Evolutionary conservation across 2,888 invertebrate species (phyloP).

Genomic region (Melanchra persicariae): DNA sequence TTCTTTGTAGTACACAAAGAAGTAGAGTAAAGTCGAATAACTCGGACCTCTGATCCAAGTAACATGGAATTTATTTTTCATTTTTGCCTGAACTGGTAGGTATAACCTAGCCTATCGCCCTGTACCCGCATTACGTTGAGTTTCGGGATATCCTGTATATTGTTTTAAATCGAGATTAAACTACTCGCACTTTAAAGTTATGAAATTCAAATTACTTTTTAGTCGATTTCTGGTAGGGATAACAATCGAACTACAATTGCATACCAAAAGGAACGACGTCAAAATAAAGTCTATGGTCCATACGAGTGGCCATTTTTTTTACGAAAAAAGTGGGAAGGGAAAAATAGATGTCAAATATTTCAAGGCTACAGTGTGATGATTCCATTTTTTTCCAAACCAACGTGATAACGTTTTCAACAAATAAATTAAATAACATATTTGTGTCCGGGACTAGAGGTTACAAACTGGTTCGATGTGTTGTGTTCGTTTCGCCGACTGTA

Average conservation of each 20-base stretch:
- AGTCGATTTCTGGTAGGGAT: constrained; percentile 59
- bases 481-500: constrained; percentile 65
- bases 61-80: too few relatives aligned
- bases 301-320: constrained; percentile 79
- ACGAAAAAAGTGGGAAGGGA: constrained; percentile 84
- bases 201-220: constrained; percentile 22
- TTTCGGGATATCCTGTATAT: too few relatives aligned
- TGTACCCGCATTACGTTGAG: too few relatives aligned
- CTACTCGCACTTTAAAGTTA: too few relatives aligned
- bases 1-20: too few relatives aligned
- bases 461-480: constrained; percentile 72
- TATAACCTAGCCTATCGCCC: too few relatives aligned
- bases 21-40: too few relatives aligned
- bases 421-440: constrained; percentile 73
- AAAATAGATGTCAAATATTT: constrained; percentile 90
- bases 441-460: constrained; percentile 66
- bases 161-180: too few relatives aligned
- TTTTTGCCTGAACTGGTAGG: too few relatives aligned
- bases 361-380: constrained; percentile 89
- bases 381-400: constrained; percentile 85
- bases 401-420: constrained; percentile 87
- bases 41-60: too few relatives aligned
- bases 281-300: constrained; percentile 71
- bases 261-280: constrained; percentile 56
- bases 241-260: constrained; percentile 2